Base-by-base conservation (phyloP, 2,113 vertebrate species). In the Anolis carolinensis region DNA sequence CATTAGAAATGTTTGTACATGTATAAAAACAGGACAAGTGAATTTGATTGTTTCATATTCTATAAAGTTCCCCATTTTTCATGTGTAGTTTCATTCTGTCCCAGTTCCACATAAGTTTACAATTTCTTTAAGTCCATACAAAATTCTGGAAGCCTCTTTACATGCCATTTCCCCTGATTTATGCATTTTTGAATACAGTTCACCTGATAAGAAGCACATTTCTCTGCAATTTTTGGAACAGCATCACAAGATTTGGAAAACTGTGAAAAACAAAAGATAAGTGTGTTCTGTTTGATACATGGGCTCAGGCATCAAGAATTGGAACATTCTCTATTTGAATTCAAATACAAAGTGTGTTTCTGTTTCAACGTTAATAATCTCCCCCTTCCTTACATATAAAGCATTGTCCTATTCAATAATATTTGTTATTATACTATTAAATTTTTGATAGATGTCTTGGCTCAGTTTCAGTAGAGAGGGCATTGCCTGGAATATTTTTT, bases 311-410 rank as follows among this genome's bases (percentile, higher is more conserved):
- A 72, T 32, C 34, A 20, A 20, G 32, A 34, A 39, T 34, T 36
- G 4, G 25, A 68, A 30, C 27, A 68, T 2, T 30, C 30, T 11
- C 5, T 72, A 36, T 72, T 72, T 21, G 30, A 70, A 32, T 70
- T 18, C 32, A 36, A 72, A 72, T 18, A 30, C n/a, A 70, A 70
- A 32, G 39, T 70, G 68, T 32, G 32, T 70, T 70, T 70, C 30
- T 70, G 2, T n/a, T 10, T n/a, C 32, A 70, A 14, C n/a, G 1
- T 30, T 2, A 72, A 55, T 23, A 89, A 86, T 90, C 92, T 94
- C 92, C 92, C 88, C 83, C 55, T 16, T 18, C 13, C 13, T 59
- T 59, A 59, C 55, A 59, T 59, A 59, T 18, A 59, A 18, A 59
- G 55, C 55, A 59, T 13, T 59, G 55, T 16, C 18, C 55, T 59